phyloP scores from a whole-genome alignment of 2,888 invertebrate species.

The Campoletis raptor region DNA sequence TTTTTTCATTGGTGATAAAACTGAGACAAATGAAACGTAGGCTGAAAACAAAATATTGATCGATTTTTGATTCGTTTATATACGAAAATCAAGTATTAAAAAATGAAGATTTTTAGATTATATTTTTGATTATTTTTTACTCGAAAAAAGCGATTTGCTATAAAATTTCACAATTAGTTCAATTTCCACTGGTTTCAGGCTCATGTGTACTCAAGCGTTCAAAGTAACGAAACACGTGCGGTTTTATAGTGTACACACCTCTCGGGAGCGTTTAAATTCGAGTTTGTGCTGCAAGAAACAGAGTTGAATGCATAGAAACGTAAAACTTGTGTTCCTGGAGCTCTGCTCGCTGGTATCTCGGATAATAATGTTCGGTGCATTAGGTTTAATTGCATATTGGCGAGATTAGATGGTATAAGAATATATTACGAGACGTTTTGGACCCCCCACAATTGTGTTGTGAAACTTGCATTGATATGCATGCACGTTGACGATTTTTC shows the following conservation, averaged over 20 bases:
- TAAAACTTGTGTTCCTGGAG: constrained; percentile 2
- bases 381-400: constrained; percentile 75
- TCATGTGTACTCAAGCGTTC: not conserved
- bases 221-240: constrained; percentile 22
- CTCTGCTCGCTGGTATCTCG: constrained; percentile 24
- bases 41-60: too few relatives aligned
- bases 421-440: constrained; percentile 72
- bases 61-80: too few relatives aligned
- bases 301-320: constrained; percentile 32
- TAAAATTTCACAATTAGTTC: not conserved
- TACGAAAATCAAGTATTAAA: too few relatives aligned
- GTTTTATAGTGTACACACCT: constrained; percentile 34
- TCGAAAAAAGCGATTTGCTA: not conserved
- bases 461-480: constrained; percentile 22
- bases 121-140: not conserved
- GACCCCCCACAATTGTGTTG: constrained; percentile 64
- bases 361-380: constrained; percentile 58
- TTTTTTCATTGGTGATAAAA: not conserved
- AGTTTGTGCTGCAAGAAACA: constrained; percentile 42
- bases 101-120: too few relatives aligned
- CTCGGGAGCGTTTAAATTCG: not conserved
- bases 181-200: not conserved
- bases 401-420: constrained; percentile 71
- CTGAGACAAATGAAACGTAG: not conserved
- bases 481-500: constrained; percentile 28